Base-by-base conservation (phyloP, 2,113 vertebrate genomes). In the Burhinus bistriatus region DNA sequence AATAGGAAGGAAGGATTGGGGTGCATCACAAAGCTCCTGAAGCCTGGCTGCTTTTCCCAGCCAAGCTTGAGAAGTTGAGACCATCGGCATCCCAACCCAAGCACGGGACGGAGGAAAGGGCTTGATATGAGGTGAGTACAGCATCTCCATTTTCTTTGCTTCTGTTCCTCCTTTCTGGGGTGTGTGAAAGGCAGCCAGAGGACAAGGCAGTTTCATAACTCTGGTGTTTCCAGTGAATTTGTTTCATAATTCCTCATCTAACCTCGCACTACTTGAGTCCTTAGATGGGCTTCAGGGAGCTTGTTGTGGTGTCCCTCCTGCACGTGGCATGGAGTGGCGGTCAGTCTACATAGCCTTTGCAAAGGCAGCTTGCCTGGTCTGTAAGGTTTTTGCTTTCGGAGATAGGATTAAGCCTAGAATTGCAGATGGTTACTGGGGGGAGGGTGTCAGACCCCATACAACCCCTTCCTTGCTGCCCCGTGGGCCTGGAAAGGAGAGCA, bases 251-350 rank as follows among this genome's bases (percentile, higher is more conserved):
- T 84, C 38, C 19, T 44, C 15, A 30, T 47, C 25, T 26, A 34
- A 58, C 10, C 22, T 85, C 9, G 15, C 2, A 3, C 17, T 3
- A 0, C 16, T 47, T 1, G 6, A 32, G 21, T n/a, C 51, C 19
- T 59, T 32, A 19, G 15, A 29, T 0, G 4, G 27, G 34, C 12
- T 76, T 49, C 59, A 54, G 70, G 40, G n/a, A 58, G 34, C 16
- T 77, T 0, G 0, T 64, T 3, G 0, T 4, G 1, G 47, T 3
- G 1, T 68, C 47, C n/a, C 36, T 61, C 9, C 20, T 0, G 0
- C 1, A 0, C 9, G 38, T 0, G 0, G 34, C 32, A 5, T 5
- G 30, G 54, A 5, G 2, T 0, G 0, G 44, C 4, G 0, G 44
- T 36, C 68, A 17, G 29, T 36, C 68, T 54, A 3, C 1, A 0